Evolutionary conservation across 2,888 invertebrate genomes (phyloP), one percentile per base, ranked within the genome.

Genomic region (Caenorhabditis afra): DNA sequence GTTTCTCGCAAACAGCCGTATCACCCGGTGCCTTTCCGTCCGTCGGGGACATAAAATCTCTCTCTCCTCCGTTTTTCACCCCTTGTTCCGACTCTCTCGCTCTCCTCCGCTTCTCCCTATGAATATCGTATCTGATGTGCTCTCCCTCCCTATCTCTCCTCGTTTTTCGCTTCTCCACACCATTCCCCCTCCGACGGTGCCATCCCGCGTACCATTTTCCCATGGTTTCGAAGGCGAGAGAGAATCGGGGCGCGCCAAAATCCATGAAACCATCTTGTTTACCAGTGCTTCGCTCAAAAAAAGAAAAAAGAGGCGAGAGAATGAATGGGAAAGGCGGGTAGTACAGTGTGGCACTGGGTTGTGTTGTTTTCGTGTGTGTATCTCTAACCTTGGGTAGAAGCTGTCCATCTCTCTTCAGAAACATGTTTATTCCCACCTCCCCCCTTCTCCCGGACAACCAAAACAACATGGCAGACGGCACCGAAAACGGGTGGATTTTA

Each of bases 271-370:
- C 29, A 7, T 7, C 29, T 29, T 29, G 29, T 29, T 29, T 29
- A 29, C 29, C 29, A 29, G 29, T 29, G 29, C 7, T 29, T 7
- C 29, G 29, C 29, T 29, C 29, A 29, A 29, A 29, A 29, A 29
- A 29, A 29, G 7, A 29, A 29, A 29, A 29, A 29, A 29, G 7
- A 29, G 29, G 7, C 29, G 29, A 7, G n/a, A n/a, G n/a, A n/a
- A n/a, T n/a, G n/a, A n/a, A n/a, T n/a, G n/a, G n/a, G n/a, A n/a
- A n/a, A n/a, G n/a, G n/a, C n/a, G n/a, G n/a, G n/a, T n/a, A n/a
- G 49, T 49, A 49, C 49, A 49, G 49, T 49, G 49, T 49, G 49
- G 20, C 22, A 49, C 49, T 49, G 52, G 22, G 22, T 52, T 49
- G 20, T 20, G 22, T 52, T 49, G 20, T 20, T 49, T 49, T 49